Evolutionary conservation across 2,113 vertebrate species (phyloP).

Genomic region (Labrus mixtus): DNA sequence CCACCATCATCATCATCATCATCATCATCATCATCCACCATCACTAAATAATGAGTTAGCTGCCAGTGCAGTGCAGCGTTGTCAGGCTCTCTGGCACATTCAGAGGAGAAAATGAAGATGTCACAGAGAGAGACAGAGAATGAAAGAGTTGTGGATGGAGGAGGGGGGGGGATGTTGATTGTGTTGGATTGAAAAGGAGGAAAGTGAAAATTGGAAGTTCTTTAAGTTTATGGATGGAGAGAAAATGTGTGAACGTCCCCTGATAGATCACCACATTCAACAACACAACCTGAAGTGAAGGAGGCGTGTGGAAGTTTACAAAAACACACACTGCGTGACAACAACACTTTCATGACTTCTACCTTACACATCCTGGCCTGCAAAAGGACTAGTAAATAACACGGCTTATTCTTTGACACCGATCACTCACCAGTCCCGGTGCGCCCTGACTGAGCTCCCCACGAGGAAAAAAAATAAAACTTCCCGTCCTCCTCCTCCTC

Average conservation of each 20-base stretch:
- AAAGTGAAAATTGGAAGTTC: background rate
- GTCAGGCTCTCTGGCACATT: conserved; percentile 21
- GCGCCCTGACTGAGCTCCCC: conserved; percentile 53
- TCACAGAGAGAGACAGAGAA: background rate
- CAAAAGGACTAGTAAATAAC: no score
- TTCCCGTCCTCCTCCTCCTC: conserved; percentile 69
- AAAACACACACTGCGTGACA: background rate
- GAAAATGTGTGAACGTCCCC: background rate
- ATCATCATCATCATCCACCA: background rate
- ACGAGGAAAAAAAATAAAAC: conserved; percentile 50
- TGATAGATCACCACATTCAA: background rate
- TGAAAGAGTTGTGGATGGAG: background rate
- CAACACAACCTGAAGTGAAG: background rate
- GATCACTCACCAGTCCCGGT: conserved; percentile 72
- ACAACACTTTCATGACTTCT: background rate
- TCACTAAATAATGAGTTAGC: background rate
- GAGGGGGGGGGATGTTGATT: no score
- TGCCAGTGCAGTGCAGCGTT: background rate
- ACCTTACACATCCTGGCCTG: background rate
- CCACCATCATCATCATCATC: conserved; percentile 44
- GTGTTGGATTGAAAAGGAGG: background rate
- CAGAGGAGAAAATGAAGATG: conserved; percentile 10
- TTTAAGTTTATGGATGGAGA: background rate
- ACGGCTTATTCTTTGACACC: background rate
- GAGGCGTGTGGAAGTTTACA: background rate